These are phyloP conservation scores for Acanthopleura granulata DNA, from an alignment of 2,888 invertebrate species.

Conservation along the genomic window DNA sequence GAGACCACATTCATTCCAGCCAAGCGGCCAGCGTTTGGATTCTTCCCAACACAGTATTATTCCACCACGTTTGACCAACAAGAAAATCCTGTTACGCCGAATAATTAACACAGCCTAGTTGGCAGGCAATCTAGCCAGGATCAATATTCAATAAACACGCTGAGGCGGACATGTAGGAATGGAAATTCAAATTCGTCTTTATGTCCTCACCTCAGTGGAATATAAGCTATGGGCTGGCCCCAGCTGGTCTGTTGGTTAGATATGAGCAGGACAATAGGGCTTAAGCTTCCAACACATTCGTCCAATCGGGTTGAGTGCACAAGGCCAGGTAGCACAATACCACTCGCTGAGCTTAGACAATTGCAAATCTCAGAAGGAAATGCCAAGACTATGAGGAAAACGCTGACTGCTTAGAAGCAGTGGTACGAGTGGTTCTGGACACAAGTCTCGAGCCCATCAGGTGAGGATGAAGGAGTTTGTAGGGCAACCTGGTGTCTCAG, in stretches of 20 bases:
- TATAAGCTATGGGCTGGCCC: not conserved
- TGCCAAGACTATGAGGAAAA: too few species aligned
- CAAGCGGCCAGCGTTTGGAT: constrained; percentile 9
- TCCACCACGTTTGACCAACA: constrained; percentile 13
- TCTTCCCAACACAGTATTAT: not conserved
- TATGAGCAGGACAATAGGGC: not conserved
- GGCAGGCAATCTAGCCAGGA: constrained; percentile 12
- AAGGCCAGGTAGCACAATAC: too few species aligned
- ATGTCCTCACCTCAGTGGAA: not conserved
- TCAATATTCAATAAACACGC: constrained; percentile 15
- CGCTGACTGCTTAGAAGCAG: too few species aligned
- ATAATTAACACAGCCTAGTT: constrained; percentile 11
- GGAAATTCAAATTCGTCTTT: constrained; percentile 12
- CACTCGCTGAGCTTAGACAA: too few species aligned
- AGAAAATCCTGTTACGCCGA: constrained; percentile 17
- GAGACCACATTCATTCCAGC: not conserved
- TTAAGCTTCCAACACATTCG: too few species aligned
- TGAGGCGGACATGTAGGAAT: not conserved
- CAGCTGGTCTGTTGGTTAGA: not conserved
- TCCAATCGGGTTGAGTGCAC: too few species aligned
- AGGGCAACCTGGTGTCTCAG: not conserved
- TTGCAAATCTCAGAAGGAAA: too few species aligned
- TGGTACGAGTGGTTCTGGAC: too few species aligned
- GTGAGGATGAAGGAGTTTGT: too few species aligned
- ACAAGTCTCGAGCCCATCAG: too few species aligned